Base-by-base conservation (phyloP, 2,113 vertebrate genomes). In the Corythornis cristatus region DNA sequence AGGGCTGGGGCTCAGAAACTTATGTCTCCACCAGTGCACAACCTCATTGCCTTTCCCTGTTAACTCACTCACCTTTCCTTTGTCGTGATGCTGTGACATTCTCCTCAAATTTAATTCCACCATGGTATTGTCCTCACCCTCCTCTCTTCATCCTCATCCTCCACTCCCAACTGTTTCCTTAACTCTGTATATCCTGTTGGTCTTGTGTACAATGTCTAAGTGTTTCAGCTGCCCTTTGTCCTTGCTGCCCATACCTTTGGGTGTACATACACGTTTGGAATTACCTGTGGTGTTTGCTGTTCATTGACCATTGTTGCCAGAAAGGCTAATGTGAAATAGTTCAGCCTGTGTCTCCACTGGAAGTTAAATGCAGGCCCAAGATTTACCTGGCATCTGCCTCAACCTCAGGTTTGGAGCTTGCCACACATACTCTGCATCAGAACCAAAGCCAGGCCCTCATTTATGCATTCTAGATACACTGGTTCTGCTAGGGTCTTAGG, bases 301-400 rank as follows among this genome's bases (percentile, higher is more conserved):
- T 89, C 9, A 3, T 78, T 2, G 3, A 16, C 45, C 7, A 2
- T 46, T 0, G 0, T 10, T 71, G 26, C 21, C 48, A 62, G 51
- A 86, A 91, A 79, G 45, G 29, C 42, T 75, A 22, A 9, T 15
- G n/a, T 62, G 53, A 67, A 37, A 68, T 43, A 74, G 25, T 8
- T 60, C 45, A 58, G n/a, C 42, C 43, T 85, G 5, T 75, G 31
- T 77, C 43, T 67, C 46, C 23, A 4, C 43, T 93, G 53, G 54
- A 80, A 80, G 5, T 70, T 57, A 53, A 76, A n/a, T 73, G 40
- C 53, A 66, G 60, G 28, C n/a, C 28, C 26, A 57, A 74, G 73
- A 43, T 10, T 48, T 72, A 46, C 3, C 42, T 82, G 66, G 26
- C 10, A 45, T 79, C 56, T 90, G 31, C 72, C 23, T 79, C 74